Base-by-base conservation (phyloP, 2,888 invertebrate species). In the Eupithecia subfuscata region DNA sequence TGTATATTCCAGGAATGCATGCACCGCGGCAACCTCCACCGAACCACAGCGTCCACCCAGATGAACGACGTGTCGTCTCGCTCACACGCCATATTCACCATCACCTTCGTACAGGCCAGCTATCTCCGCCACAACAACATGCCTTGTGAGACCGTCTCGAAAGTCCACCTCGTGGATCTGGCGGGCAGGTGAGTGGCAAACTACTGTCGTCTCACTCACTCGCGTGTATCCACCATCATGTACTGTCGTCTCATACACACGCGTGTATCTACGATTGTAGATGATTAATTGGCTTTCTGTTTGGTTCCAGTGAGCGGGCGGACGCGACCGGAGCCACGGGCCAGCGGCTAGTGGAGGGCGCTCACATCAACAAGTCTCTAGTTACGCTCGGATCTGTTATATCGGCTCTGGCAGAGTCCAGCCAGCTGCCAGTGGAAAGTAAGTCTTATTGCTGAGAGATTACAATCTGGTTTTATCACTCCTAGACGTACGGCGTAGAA, bases 11-110 rank as follows among this genome's bases (percentile, higher is more conserved):
- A 97, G 97, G 96, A 96, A 87, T 96, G 97, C 87, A 97, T 97
- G 96, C 95, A 96, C 82, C 96, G 97, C 83, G 98, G 98, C 80
- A 98, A 98, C 94, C 95, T 96, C 78, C 97, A 97, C 87, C 96
- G 98, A 81, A 98, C 98, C 34, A 98, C 98, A 4, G 98, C 98
- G 67, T 97, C 97, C 84, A 98, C 98, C 75, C 97, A 98, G 90
- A 98, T 98, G 98, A 98, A 98, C 94, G 98, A 98, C 92, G 97
- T 97, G 83, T 98, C 98, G 91, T 98, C 98, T 87, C 96, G 98
- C 85, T 98, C 98, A 94, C 98, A 98, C 95, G 98, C 98, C 81
- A 98, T 98, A 87, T 98, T 98, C 91, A 98, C 98, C 71, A 97
- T 98, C 90, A 98, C 97, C 48, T 98, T 98, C 95, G 97, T 98